Evolutionary conservation across 2,888 invertebrate genomes (phyloP).

Genomic region (Diadegma fenestrale): DNA sequence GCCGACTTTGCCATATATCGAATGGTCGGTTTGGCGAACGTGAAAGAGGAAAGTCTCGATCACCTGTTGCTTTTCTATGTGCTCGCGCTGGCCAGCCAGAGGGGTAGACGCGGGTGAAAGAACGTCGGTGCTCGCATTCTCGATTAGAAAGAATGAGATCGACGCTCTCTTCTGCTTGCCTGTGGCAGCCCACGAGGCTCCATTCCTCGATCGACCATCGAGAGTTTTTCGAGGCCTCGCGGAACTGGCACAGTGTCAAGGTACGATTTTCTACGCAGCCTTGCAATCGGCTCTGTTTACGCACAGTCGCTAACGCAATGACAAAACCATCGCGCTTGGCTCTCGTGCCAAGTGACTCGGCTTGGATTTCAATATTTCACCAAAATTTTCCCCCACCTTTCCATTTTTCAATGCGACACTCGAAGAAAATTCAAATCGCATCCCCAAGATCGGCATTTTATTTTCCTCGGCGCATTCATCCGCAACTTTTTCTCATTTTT

Average conservation of each 20-base stretch:
- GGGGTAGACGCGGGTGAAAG: conserved; percentile 37
- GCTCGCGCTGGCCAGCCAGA: conserved; percentile 10
- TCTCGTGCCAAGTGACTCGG: neutral
- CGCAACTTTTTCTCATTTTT: neutral
- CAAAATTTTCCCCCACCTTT: neutral
- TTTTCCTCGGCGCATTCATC: neutral
- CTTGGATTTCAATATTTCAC: neutral
- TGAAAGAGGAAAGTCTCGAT: conserved; percentile 74
- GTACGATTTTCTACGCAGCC: conserved; percentile 68
- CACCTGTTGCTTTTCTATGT: conserved; percentile 34
- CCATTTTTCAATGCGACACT: neutral
- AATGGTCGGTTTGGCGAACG: conserved; percentile 72
- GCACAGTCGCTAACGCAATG: neutral
- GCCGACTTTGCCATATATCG: conserved; percentile 31
- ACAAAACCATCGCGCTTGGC: neutral
- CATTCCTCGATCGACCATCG: conserved; percentile 52
- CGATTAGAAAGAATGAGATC: conserved; percentile 60
- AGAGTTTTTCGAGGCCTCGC: conserved; percentile 71
- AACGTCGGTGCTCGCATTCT: conserved; percentile 54
- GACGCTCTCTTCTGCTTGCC: conserved; percentile 24
- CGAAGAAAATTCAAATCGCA: neutral
- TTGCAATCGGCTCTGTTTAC: conserved; percentile 10
- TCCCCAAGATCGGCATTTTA: neutral
- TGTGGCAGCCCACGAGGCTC: conserved; percentile 18
- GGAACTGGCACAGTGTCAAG: conserved; percentile 83